Evolutionary conservation across 2,888 invertebrate species (phyloP), one percentile per base, ranked within the genome.

Genomic region (Drosophila rellima): DNA sequence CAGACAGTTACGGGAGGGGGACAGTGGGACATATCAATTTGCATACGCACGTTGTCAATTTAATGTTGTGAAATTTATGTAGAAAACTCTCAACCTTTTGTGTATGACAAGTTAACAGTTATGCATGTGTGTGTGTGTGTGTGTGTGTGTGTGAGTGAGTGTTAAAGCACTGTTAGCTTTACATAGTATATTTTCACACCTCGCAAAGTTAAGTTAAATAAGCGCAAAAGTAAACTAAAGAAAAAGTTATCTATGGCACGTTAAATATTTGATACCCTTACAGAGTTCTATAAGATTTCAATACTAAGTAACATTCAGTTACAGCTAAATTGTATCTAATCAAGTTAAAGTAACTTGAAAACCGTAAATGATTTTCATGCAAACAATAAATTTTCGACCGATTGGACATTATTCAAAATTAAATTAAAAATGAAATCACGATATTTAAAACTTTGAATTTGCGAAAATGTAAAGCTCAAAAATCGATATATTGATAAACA

Each of bases 41-140:
- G 70, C 78, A 81, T 87, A 68, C 71, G 80, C 55, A 31, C 59
- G 50, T 50, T 59, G 54, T 50, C 59, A 55, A 67, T 74, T 68
- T 51, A 15, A 44, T 72, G 50, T 55, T 70, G 47, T 70, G 52
- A 70, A 72, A 61, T 70, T 56, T 69, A 69, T 75, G 72, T 62
- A 20, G 35, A 63, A 63, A 72, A 70, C 40, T 59, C 52, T 59
- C 37, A 60, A 71, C 29, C 45, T 57, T 68, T 51, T 52, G 50
- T 29, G 39, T 42, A 23, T 18, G 56, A 56, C 55, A 47, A 17
- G 42, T 39, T 42, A 5, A 13, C 10, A 15, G 18, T 37, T 7
- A 31, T 31, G 18, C 6, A n/a, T 51, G 44, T 65, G 13, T 31
- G 15, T 26, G 33, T 18, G 26, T 23, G 33, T 26, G 10, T 17